phyloP scores from a whole-genome alignment of 2,113 vertebrate genomes.

The Clinocottus analis region DNA sequence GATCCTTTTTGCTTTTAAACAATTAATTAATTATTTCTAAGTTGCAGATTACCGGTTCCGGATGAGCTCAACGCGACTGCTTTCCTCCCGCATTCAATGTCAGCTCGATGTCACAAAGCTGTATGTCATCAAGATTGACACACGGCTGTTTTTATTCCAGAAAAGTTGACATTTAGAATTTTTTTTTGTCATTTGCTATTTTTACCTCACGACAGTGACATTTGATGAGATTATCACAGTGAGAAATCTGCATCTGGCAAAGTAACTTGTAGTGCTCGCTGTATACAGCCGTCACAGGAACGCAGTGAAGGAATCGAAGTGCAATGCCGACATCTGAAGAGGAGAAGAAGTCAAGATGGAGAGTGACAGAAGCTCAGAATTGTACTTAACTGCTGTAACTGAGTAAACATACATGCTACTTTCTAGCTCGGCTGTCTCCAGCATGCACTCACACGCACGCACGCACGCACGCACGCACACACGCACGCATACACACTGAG shows the following conservation, averaged over 20 bases:
- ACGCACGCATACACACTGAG: neutral
- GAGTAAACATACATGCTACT: constrained; percentile 23
- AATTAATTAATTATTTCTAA: neutral
- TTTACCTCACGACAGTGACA: constrained; percentile 35
- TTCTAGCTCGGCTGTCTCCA: constrained; percentile 7
- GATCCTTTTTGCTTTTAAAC: neutral
- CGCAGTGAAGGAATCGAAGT: neutral
- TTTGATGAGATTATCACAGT: constrained; percentile 14
- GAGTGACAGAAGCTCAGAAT: constrained; percentile 19
- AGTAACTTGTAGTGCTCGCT: constrained; percentile 13
- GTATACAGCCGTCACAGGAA: constrained; percentile 1
- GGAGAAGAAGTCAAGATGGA: constrained; percentile 21
- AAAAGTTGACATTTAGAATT: constrained; percentile 23
- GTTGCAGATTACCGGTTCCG: neutral
- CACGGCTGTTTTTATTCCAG: neutral
- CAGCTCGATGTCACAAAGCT: constrained; percentile 25
- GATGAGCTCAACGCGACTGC: neutral
- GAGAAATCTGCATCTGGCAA: constrained; percentile 5
- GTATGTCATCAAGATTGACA: neutral
- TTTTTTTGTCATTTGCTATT: neutral
- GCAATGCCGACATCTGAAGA: neutral
- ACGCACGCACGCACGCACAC: neutral
- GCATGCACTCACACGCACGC: neutral
- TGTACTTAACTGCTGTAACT: constrained; percentile 7
- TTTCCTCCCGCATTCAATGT: neutral